Conservation (phyloP, 2,113 vertebrate species). For the Hydropotes inermis region DNA sequence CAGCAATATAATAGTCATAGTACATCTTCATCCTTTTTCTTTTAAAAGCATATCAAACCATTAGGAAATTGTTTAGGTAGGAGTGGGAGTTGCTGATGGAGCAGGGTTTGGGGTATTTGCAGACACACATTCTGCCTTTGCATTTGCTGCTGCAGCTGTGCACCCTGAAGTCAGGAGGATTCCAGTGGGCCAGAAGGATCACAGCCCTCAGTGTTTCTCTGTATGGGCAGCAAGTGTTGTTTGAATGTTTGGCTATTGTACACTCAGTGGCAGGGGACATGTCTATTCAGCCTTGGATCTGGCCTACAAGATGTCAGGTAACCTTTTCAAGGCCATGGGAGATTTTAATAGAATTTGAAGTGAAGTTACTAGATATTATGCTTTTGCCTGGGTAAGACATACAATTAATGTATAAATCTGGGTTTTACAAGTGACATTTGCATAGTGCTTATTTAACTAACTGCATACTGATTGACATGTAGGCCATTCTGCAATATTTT, state of each 20-base stretch:
- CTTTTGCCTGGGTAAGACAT: slow-evolving; percentile 26
- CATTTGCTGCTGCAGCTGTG: slow-evolving; percentile 29
- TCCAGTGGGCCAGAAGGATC: background rate
- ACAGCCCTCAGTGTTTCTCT: background rate
- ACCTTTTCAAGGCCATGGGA: slow-evolving; percentile 33
- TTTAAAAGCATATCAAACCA: background rate
- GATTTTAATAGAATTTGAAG: slow-evolving; percentile 37
- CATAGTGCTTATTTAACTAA: slow-evolving; percentile 12
- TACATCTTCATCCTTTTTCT: background rate
- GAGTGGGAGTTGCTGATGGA: no score
- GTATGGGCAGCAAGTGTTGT: background rate
- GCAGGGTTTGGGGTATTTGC: background rate
- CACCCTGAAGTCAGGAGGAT: background rate
- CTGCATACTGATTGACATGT: slow-evolving; percentile 10
- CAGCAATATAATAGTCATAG: background rate
- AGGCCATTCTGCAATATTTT: slow-evolving; percentile 42
- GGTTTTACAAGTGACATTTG: background rate
- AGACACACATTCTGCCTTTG: background rate
- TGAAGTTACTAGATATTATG: background rate
- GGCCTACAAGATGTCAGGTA: slow-evolving; percentile 35
- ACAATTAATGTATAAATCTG: background rate
- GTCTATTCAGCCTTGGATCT: background rate
- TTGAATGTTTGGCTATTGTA: slow-evolving; percentile 12
- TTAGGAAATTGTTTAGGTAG: background rate
- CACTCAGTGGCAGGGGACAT: background rate